Evolutionary conservation across 2,113 vertebrate genomes (phyloP), one percentile per base, ranked within the genome.

Genomic region (Sisor rabdophorus): DNA sequence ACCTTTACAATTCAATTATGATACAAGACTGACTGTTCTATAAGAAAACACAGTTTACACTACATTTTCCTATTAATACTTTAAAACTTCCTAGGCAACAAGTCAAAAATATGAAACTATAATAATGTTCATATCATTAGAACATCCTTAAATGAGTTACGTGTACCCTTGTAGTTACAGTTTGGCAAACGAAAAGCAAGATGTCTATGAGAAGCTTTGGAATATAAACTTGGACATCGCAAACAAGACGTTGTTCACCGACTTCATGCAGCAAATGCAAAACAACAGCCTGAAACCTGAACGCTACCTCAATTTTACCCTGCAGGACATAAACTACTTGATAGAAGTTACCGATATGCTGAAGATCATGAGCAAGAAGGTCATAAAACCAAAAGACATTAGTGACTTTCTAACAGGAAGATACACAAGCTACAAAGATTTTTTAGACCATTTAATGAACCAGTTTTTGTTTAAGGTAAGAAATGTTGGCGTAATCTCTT

Each of bases 151-250:
- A 11, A 69, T 50, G 40, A 60, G 11, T 47, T 58, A 16, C n/a
- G 19, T 60, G 55, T 15, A 26, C 13, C 40, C 1, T 40, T 63
- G 16, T 60, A 73, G 69, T 50, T 77, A 30, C 61, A 60, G 60
- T 59, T 12, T 30, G 17, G n/a, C 68, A 17, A 56, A 4, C 16
- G 8, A 61, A 30, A 56, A 67, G 54, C 24, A 47, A 2, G 81
- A 80, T 20, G 71, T 78, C n/a, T 84, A 84, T 22, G 77, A 82
- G 59, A 13, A 67, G 48, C 75, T 82, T 11, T 84, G 80, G 83
- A 15, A 52, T 15, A 63, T 17, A 9, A 84, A 75, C 56, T 11
- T 47, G 10, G 54, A 81, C 71, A 78, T 84, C 10, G 78, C 73
- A 40, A 30, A 22, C 11, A 8, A 63, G 11, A 82, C 75, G 2